These are phyloP conservation scores for Araneus ventricosus DNA, from an alignment of 1,140 invertebrate genomes.

Conservation along the genomic window DNA sequence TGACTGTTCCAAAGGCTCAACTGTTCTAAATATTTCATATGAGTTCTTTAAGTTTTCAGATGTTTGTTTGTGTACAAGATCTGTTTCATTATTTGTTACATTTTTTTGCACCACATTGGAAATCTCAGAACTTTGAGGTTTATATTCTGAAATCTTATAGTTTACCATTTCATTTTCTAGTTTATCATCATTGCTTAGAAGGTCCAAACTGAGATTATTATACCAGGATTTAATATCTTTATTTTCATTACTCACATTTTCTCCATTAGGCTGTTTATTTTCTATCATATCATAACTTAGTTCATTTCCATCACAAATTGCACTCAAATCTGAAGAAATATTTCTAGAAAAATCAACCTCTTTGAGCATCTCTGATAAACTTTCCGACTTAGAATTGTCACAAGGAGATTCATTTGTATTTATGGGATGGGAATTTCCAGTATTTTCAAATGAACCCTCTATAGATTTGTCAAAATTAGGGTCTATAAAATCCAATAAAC, in stretches of 20 bases:
- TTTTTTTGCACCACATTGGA: background rate
- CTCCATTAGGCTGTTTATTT: background rate
- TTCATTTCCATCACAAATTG: background rate
- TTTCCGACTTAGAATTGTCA: background rate
- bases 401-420: background rate
- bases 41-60: background rate
- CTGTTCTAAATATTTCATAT: background rate
- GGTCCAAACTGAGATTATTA: background rate
- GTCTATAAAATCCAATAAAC: background rate
- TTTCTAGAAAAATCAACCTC: background rate
- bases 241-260: background rate
- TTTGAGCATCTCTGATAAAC: background rate
- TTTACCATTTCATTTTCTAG: background rate
- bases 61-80: background rate
- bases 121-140: background rate
- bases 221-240: background rate
- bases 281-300: background rate
- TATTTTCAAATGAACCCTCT: background rate
- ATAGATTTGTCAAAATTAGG: background rate
- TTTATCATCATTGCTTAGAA: background rate
- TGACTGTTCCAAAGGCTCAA: background rate
- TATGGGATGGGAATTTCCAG: background rate
- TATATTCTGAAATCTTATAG: background rate
- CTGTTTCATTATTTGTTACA: background rate
- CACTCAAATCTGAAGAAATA: background rate